Evolutionary conservation across 2,888 invertebrate genomes (phyloP).

Genomic region (Volucella zonaria): DNA sequence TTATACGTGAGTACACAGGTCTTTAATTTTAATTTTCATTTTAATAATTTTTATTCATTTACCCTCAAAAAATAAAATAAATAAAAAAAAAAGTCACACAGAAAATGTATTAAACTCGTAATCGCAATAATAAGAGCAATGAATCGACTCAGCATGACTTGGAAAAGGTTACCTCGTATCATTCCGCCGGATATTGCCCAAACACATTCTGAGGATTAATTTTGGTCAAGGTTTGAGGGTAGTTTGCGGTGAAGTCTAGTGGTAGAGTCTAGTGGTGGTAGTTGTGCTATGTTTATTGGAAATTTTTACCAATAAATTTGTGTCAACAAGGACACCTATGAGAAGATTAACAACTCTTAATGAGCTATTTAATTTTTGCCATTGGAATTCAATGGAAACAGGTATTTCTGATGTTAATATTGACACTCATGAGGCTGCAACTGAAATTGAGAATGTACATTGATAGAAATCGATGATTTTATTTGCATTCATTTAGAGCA

Average conservation of each 20-base stretch:
- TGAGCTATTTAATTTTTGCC: conserved; percentile 37
- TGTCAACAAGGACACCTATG: conserved; percentile 8
- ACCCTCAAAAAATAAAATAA: not conserved
- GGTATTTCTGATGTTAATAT: too few species aligned
- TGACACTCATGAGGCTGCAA: too few species aligned
- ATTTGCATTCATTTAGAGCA: too few species aligned
- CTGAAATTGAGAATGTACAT: too few species aligned
- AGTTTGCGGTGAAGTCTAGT: conserved; percentile 1
- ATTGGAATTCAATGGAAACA: not conserved
- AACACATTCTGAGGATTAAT: conserved; percentile 30
- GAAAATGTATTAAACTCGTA: not conserved
- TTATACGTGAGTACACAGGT: conserved; percentile 59
- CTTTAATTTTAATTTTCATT: conserved; percentile 46
- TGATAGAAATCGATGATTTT: too few species aligned
- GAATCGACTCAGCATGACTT: conserved; percentile 19
- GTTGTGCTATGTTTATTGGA: conserved; percentile 10
- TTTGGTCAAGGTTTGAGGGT: conserved; percentile 20
- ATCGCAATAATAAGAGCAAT: conserved; percentile 25
- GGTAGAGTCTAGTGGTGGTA: conserved; percentile 18
- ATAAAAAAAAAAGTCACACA: not conserved
- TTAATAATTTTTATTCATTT: conserved; percentile 49
- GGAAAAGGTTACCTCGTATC: not conserved
- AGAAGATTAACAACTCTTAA: conserved; percentile 36
- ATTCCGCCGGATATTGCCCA: not conserved
- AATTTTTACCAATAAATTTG: not conserved